phyloP scores from a whole-genome alignment of 2,888 invertebrate species.

The Caenorhabditis angaria region DNA sequence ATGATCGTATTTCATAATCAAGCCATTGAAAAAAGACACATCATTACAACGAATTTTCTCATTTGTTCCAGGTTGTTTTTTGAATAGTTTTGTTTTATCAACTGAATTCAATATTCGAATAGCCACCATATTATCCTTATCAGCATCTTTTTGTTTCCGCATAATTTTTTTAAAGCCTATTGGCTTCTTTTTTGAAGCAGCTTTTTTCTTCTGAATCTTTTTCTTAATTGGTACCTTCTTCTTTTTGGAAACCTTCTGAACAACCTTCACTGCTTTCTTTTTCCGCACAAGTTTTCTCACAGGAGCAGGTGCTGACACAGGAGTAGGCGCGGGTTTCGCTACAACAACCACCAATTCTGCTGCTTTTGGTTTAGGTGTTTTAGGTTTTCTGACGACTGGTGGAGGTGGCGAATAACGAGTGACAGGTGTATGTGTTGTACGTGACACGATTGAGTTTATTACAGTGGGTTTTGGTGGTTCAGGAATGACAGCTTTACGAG shows the following conservation, averaged over 20 bases:
- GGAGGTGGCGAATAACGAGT: not conserved
- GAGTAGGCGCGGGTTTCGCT: not conserved
- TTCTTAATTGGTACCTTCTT: not conserved
- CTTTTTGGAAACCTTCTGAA: not conserved
- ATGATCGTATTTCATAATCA: too few species aligned
- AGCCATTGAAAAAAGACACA: not conserved
- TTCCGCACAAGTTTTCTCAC: not conserved
- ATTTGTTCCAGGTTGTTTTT: not conserved
- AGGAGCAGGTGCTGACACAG: not conserved
- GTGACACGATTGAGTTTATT: not conserved
- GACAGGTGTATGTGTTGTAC: not conserved
- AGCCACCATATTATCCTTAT: not conserved
- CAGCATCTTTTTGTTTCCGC: not conserved
- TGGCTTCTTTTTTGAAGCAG: not conserved
- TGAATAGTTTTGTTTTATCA: not conserved
- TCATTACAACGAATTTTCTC: not conserved
- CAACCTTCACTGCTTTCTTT: not conserved
- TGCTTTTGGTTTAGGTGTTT: not conserved
- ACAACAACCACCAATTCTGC: not conserved
- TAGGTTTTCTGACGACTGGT: not conserved
- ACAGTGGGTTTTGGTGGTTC: not conserved
- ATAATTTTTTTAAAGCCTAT: not conserved
- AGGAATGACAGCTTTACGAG: not conserved
- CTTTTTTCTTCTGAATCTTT: slow-evolving; percentile 1
- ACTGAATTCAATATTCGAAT: not conserved